These are phyloP conservation scores for Dipodomys stephensi DNA, from an alignment of 2,113 vertebrate species.

Conservation along the genomic window DNA sequence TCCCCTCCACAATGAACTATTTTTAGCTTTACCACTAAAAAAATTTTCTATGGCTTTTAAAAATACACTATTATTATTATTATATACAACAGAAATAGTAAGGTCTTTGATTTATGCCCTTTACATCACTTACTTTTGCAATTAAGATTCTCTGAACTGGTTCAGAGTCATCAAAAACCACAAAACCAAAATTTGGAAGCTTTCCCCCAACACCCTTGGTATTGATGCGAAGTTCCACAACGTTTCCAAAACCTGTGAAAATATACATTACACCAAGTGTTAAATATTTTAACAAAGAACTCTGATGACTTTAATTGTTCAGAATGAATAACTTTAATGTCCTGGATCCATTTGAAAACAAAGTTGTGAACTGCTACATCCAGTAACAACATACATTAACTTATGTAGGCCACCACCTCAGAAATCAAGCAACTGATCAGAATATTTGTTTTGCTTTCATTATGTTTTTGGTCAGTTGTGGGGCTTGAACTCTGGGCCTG, in stretches of 20 bases:
- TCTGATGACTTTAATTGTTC: conserved; percentile 32
- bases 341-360: conserved; percentile 19
- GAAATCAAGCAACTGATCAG: not conserved
- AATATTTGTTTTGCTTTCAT: not conserved
- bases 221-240: conserved; percentile 98
- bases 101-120: conserved; percentile 49
- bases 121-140: conserved; percentile 93
- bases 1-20: conserved; percentile 55
- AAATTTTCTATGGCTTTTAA: conserved; percentile 52
- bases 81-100: conserved; percentile 39
- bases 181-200: conserved; percentile 98
- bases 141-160: conserved; percentile 98
- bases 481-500: too few relatives aligned
- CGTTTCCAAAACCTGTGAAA: conserved; percentile 94
- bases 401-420: not conserved
- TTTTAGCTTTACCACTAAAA: conserved; percentile 66
- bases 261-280: conserved; percentile 68
- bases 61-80: conserved; percentile 58
- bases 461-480: too few relatives aligned
- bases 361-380: not conserved
- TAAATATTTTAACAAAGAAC: conserved; percentile 66
- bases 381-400: not conserved
- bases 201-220: conserved; percentile 98
- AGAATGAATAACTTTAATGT: conserved; percentile 34
- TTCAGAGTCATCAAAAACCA: conserved; percentile 98